Base-by-base conservation (phyloP, 2,797 vertebrate genomes). In the Callimico goeldii region DNA sequence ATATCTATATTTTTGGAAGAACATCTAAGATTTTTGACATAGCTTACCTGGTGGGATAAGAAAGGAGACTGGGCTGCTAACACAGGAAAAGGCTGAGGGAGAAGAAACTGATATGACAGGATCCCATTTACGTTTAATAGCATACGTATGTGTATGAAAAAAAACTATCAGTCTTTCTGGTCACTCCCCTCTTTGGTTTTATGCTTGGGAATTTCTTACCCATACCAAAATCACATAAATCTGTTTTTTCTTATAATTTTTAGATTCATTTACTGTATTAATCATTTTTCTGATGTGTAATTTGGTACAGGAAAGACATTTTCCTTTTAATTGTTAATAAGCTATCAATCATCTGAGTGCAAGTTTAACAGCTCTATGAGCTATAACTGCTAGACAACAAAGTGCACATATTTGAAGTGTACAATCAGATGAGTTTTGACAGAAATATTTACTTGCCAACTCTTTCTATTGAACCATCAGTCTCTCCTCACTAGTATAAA, bases 291-390 rank as follows among this genome's bases (percentile, higher is more conserved):
- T 93, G 22, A 95, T 77, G 13, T 52, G 50, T 50, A 83, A 73
- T 90, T 87, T 90, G 7, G 28, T 52, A 57, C 3, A 26, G 14
- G 5, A 36, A 46, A 91, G 20, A 36, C 67, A 92, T 14, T 83
- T 95, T 92, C 80, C 24, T 58, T 22, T 48, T 90, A 90, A 52
- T n/a, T 87, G n/a, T 43, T 28, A 58, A 77, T 64, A 95, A 41
- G 22, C 15, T 36, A 46, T 55, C 57, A 76, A 61, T 64, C 30
- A 88, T 61, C 48, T 95, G 12, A 82, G 61, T 36, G 48, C 22
- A 43, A 85, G 39, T 91, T 81, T 75, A 50, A n/a, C 11, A 72
- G 50, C 46, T 80, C 57, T 85, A 81, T 73, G 58, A 95, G 61
- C 48, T 92, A 4, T 26, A 61, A 88, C 1, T 58, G 52, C 46